Percentiles rank a stretch among this genome's conserved stretches.
Conservation (phyloP, 2,888 invertebrate species). For the Diachrysia chrysitis region DNA sequence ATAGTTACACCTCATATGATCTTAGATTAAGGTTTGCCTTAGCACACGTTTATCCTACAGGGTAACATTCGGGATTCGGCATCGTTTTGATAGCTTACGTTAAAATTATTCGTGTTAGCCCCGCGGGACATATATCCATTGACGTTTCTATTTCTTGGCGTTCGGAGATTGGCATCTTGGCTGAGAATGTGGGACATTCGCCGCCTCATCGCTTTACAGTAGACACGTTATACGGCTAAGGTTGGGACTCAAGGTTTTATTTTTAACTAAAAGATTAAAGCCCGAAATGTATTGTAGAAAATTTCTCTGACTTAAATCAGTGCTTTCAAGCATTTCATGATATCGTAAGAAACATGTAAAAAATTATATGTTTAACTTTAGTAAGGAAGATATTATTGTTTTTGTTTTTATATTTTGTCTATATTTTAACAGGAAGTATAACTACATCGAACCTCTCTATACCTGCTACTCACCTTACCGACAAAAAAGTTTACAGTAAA, state of each 20-base stretch:
- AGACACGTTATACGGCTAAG: background rate
- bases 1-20: background rate
- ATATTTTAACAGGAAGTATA: too few relatives aligned
- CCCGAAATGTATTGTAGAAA: background rate
- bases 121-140: slow-evolving; percentile 4
- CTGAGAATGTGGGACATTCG: slow-evolving; percentile 4
- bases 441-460: too few relatives aligned
- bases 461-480: too few relatives aligned
- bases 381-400: too few relatives aligned
- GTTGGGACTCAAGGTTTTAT: background rate
- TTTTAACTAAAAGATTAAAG: background rate
- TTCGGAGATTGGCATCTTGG: slow-evolving; percentile 4
- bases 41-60: slow-evolving; percentile 1
- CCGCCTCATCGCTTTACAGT: slow-evolving; percentile 4
- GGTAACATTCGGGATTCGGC: slow-evolving; percentile 3
- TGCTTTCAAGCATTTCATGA: too few relatives aligned
- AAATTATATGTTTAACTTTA: too few relatives aligned
- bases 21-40: slow-evolving; percentile 2
- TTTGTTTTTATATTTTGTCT: too few relatives aligned
- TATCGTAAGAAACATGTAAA: too few relatives aligned
- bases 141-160: slow-evolving; percentile 2
- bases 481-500: too few relatives aligned
- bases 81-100: background rate
- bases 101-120: slow-evolving; percentile 1
- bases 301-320: background rate